Evolutionary conservation across 2,888 invertebrate genomes (phyloP), one percentile per base, ranked within the genome.

Genomic region (Linnaemya vulpina): DNA sequence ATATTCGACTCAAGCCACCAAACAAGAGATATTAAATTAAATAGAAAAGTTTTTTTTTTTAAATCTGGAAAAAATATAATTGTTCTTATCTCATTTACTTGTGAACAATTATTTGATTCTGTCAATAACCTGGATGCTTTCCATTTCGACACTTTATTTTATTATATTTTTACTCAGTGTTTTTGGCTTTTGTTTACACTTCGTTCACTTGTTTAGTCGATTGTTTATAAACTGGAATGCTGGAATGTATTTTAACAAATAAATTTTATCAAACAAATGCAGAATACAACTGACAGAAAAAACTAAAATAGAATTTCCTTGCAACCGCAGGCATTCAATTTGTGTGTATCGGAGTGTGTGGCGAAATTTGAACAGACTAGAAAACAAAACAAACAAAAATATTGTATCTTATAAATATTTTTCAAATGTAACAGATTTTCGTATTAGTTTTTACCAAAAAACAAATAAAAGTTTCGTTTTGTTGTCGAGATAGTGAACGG

Each of bases 381-480:
- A 17, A 49, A 35, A 49, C 13, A 11, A 9, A 11, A 55, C 1
- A 17, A 3, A 46, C n/a, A n/a, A n/a, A n/a, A n/a, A n/a, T n/a
- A n/a, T n/a, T n/a, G 30, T 46, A 8, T 11, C 2, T 10, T 25
- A 46, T 2, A 25, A 25, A n/a, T n/a, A n/a, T 15, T 25, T 38
- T 9, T 22, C 17, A 46, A 62, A 25, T 65, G n/a, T n/a, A 15
- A 25, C 3, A 65, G 8, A 51, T 73, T 49, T 49, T 40, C 20
- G 1, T 62, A 10, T 62, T 35, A 40, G 30, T 51, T 63, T 63
- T 53, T 53, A 17, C 63, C 40, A 30, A 20, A 75, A 75, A 30
- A 30, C 17, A 63, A 65, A 65, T 65, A 71, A 71, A 60, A 30
- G 53, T 75, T 75, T 65, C 43, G 65, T 17, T 20, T 65, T 43